Percentiles rank a stretch among this genome's conserved stretches.
Evolutionary conservation across 2,888 invertebrate species (phyloP).

Genomic region (Glaucopsyche alexis): DNA sequence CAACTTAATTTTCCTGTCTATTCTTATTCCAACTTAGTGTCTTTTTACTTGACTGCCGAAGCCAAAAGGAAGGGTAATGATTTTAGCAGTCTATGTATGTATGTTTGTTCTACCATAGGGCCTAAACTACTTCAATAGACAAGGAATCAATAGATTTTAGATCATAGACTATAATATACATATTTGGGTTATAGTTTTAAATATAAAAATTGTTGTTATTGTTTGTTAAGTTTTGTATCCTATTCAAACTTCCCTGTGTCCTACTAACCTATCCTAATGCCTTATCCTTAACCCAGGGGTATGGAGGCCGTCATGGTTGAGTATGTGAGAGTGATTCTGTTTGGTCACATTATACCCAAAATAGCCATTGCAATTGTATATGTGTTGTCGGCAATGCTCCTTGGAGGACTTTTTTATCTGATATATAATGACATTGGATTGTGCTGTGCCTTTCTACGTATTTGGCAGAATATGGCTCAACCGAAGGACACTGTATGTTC

Average conservation of each 20-base stretch:
- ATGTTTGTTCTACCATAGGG: no score
- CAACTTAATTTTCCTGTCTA: no score
- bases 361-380: slow-evolving; percentile 82
- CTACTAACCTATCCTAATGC: slow-evolving; percentile 56
- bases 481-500: slow-evolving; percentile 41
- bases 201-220: no score
- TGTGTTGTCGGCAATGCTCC: slow-evolving; percentile 62
- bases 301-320: slow-evolving; percentile 44
- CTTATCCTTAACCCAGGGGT: slow-evolving; percentile 76
- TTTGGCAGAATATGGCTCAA: slow-evolving; percentile 80
- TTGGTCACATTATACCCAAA: slow-evolving; percentile 79
- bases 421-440: slow-evolving; percentile 86
- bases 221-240: no score
- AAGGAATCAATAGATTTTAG: no score
- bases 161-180: no score
- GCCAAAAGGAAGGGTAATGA: no score
- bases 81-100: no score
- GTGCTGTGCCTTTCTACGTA: slow-evolving; percentile 82
- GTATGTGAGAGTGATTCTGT: slow-evolving; percentile 44
- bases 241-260: slow-evolving; percentile 10
- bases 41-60: no score
- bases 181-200: no score
- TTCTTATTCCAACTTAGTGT: no score
- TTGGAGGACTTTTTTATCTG: slow-evolving; percentile 72
- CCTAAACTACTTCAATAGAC: no score